These are phyloP conservation scores for Meiosimyza platycephala DNA, from an alignment of 2,888 invertebrate genomes.

Conservation along the genomic window DNA sequence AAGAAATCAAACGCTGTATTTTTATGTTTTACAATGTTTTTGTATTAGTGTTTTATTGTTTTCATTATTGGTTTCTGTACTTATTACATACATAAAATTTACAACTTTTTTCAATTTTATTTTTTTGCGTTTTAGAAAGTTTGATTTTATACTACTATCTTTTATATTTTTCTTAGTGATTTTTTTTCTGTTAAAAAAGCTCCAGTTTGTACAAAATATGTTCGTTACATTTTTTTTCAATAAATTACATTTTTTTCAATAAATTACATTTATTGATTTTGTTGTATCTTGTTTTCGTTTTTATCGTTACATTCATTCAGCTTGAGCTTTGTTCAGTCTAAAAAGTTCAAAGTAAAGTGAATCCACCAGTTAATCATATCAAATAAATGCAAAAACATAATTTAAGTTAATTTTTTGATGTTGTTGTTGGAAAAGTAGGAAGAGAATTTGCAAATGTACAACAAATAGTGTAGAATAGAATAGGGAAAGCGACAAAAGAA, in stretches of 20 bases:
- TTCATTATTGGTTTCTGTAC: conserved; percentile 17
- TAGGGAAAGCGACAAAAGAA: background rate
- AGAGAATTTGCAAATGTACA: conserved; percentile 22
- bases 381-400: conserved; percentile 23
- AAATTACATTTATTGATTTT: conserved; percentile 43
- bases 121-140: conserved; percentile 11
- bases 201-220: conserved; percentile 41
- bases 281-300: conserved; percentile 19
- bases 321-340: conserved; percentile 34
- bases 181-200: conserved; percentile 39
- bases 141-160: conserved; percentile 28
- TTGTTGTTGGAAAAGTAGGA: conserved; percentile 14
- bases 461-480: conserved; percentile 15
- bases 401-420: conserved; percentile 27
- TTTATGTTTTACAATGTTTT: conserved; percentile 33
- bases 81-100: conserved; percentile 16
- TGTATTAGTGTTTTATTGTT: conserved; percentile 33
- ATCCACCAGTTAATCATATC: background rate
- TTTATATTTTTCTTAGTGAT: conserved; percentile 18
- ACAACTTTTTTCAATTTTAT: conserved; percentile 20
- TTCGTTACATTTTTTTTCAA: conserved; percentile 40
- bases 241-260: conserved; percentile 44
- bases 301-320: conserved; percentile 33
- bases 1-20: background rate
- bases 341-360: conserved; percentile 22